phyloP scores from a whole-genome alignment of 2,888 invertebrate species.

The Ctena decussata region DNA sequence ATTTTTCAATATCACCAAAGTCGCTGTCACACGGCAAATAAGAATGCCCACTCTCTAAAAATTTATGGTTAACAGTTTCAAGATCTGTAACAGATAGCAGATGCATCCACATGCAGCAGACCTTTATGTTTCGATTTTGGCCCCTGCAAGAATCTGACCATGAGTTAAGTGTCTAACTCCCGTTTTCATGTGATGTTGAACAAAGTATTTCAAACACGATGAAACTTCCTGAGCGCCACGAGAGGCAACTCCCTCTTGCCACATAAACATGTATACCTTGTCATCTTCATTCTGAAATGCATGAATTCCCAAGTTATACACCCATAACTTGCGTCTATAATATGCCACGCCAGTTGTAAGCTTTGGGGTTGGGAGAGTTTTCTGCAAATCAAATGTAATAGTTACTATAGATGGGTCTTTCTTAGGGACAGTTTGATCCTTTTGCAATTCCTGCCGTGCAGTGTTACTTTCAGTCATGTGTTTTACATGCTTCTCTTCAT shows the following conservation, averaged over 20 bases:
- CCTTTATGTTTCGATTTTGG: constrained; percentile 25
- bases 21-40: constrained; percentile 22
- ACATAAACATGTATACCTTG: constrained; percentile 7
- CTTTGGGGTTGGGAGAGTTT: constrained; percentile 1
- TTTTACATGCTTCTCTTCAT: constrained; percentile 6
- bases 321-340: constrained; percentile 15
- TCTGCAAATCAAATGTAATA: constrained; percentile 10
- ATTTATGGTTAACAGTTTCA: constrained; percentile 1
- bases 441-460: background rate
- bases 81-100: background rate
- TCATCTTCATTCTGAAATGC: constrained; percentile 2
- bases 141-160: constrained; percentile 19
- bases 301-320: constrained; percentile 8
- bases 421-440: background rate
- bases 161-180: background rate
- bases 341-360: background rate
- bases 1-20: constrained; percentile 19
- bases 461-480: constrained; percentile 1
- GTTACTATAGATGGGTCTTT: background rate
- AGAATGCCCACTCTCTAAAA: constrained; percentile 14
- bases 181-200: background rate
- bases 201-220: constrained; percentile 16
- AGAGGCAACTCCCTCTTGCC: constrained; percentile 13
- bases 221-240: constrained; percentile 10
- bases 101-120: constrained; percentile 4